These are phyloP conservation scores for Erpetoichthys calabaricus DNA, from an alignment of 2,797 vertebrate genomes.

Conservation along the genomic window DNA sequence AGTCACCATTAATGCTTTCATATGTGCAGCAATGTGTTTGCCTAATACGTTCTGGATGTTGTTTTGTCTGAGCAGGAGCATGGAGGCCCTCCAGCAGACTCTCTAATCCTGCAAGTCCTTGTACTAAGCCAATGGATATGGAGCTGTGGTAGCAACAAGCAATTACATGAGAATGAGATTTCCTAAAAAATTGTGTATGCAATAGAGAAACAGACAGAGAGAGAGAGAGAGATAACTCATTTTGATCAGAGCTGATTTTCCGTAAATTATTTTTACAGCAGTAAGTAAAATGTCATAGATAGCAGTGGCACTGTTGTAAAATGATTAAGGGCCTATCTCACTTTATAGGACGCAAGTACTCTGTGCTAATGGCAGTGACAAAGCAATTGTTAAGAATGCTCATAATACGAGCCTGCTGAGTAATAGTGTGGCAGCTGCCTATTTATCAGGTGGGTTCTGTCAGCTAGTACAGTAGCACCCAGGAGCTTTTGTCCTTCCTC, in stretches of 20 bases:
- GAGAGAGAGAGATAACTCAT: constrained; percentile 4
- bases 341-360: not conserved
- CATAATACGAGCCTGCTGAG: not conserved
- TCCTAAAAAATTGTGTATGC: not conserved
- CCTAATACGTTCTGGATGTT: too few species aligned
- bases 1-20: too few species aligned
- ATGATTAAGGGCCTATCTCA: constrained; percentile 8
- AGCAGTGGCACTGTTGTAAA: constrained; percentile 1
- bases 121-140: too few species aligned
- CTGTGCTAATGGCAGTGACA: constrained; percentile 4
- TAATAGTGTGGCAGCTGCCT: not conserved
- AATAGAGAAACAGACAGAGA: not conserved
- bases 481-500: too few species aligned
- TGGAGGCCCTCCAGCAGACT: too few species aligned
- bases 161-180: constrained; percentile 6
- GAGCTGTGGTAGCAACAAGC: too few species aligned
- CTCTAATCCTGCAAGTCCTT: too few species aligned
- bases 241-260: constrained; percentile 1
- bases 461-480: too few species aligned
- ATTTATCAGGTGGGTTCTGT: too few species aligned
- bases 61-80: too few species aligned
- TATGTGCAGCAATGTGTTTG: too few species aligned
- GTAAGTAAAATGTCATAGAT: constrained; percentile 3
- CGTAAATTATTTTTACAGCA: constrained; percentile 9
- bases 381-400: not conserved